Base-by-base conservation (phyloP, 2,888 invertebrate genomes). In the Ectobius pallidus region DNA sequence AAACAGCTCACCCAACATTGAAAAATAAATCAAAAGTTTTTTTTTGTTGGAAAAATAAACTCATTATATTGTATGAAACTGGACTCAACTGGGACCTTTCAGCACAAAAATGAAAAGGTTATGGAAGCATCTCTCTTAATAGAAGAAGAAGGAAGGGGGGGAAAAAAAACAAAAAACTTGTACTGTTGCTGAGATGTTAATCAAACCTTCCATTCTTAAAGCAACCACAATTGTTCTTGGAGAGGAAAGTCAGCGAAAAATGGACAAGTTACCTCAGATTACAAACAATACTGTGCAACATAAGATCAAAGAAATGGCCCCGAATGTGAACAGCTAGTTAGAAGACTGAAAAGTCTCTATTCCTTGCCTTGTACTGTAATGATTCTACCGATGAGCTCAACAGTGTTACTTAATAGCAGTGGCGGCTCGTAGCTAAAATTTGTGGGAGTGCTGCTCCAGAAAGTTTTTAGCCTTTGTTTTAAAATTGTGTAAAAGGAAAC, bases 321-420 rank as follows among this genome's bases (percentile, higher is more conserved):
- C n/a, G n/a, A n/a, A n/a, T n/a, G n/a, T n/a, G n/a, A n/a, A n/a
- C n/a, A n/a, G n/a, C n/a, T n/a, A n/a, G n/a, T n/a, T n/a, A n/a
- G n/a, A n/a, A n/a, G n/a, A n/a, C n/a, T n/a, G n/a, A n/a, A n/a
- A n/a, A n/a, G 14, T 39, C 39, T 39, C 39, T 14, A 39, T 39
- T 39, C 14, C 14, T 49, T 49, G 49, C n/a, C 18, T 49, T 49
- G 49, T n/a, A 49, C 4, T 49, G 14, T 49, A 6, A n/a, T n/a
- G n/a, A 14, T 18, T 49, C 49, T n/a, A 49, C 49, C 7, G 49
- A n/a, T 49, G 49, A 39, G 49, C 49, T 49, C 49, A 49, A 49
- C 49, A 49, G 49, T 49, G 49, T 49, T n/a, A 49, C 11, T 49
- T 49, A n/a, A 49, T 49, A 18, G 49, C n/a, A n/a, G 6, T n/a